Base-by-base conservation (phyloP, 2,888 invertebrate genomes). In the Apamea epomidion region DNA sequence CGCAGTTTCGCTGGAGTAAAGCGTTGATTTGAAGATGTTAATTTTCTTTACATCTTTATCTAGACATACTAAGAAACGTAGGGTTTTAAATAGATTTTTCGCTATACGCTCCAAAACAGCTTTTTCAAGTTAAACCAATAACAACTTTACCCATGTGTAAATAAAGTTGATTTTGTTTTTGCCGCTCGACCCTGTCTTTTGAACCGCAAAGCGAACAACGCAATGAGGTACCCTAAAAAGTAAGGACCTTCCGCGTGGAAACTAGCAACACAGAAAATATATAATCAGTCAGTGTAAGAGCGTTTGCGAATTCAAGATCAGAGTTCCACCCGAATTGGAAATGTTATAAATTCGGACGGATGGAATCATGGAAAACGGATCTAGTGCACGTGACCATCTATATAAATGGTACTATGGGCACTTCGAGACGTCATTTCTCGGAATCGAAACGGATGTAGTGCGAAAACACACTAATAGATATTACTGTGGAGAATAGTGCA, bases 11-110 rank as follows among this genome's bases (percentile, higher is more conserved):
- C 54, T 6, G 2, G 42, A 32, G 8, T 60, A 16, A 25, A 60
- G 51, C 29, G 68, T 51, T 60, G n/a, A 68, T 75, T 82, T 29
- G 16, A 32, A 48, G 21, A 42, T 21, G 29, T n/a, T 73, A 73
- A 45, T 60, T 45, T 21, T 18, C 25, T 42, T n/a, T 25, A 7
- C 7, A 25, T 67, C 7, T 64, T 10, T 62, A 10, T 1, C 45
- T 21, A 14, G 4, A 69, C 18, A 21, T 8, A n/a, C 8, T 16
- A 71, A 2, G 10, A 67, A 10, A n/a, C 0, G 16, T 18, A n/a
- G 16, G 16, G 25, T 16, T 10, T 45, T 18, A 45, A n/a, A n/a
- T n/a, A 1, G 18, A 12, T 69, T 45, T 45, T 72, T 42, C 12
- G 14, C 2, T 45, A 62, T 5, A 32, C 12, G 25, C 12, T 10